Percentiles rank a stretch among this genome's conserved stretches.
These are phyloP conservation scores for Notolabrus celidotus DNA, from an alignment of 2,797 vertebrate species.

Conservation along the genomic window DNA sequence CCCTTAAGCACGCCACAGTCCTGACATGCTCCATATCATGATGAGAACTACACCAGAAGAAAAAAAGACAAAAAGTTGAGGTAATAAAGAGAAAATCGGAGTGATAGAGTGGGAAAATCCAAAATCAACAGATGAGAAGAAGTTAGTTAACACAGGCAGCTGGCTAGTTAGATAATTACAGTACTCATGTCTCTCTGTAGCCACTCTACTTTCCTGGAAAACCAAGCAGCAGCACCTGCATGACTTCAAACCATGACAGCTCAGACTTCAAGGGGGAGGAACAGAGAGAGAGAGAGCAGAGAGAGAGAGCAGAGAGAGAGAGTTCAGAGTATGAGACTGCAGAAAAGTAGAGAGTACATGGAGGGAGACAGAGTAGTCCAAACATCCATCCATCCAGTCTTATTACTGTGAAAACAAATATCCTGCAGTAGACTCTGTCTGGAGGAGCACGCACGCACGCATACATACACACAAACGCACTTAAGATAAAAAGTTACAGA, in stretches of 20 bases:
- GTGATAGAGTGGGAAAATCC: no score
- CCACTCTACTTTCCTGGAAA: slow-evolving; percentile 40
- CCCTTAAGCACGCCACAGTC: slow-evolving; percentile 7
- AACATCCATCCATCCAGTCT: slow-evolving; percentile 54
- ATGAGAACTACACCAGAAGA: neutral
- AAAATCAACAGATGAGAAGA: no score
- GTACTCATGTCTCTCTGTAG: neutral
- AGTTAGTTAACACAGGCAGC: slow-evolving; percentile 1
- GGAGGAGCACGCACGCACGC: neutral
- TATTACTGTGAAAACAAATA: slow-evolving; percentile 61
- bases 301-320: slow-evolving; percentile 5
- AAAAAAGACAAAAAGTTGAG: neutral
- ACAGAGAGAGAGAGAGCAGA: slow-evolving; percentile 12
- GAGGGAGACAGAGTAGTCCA: slow-evolving; percentile 46
- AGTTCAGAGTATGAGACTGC: slow-evolving; percentile 18
- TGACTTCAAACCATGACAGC: slow-evolving; percentile 56
- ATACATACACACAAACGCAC: neutral
- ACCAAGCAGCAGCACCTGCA: slow-evolving; percentile 53
- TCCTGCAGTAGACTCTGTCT: slow-evolving; percentile 17
- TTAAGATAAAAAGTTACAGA: no score
- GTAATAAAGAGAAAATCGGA: neutral
- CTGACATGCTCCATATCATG: neutral
- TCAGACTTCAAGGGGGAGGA: slow-evolving; percentile 16
- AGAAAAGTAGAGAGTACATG: slow-evolving; percentile 22
- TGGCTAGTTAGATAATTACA: slow-evolving; percentile 10